Conservation (phyloP, 1,140 invertebrate genomes). For the Agrilus planipennis region DNA sequence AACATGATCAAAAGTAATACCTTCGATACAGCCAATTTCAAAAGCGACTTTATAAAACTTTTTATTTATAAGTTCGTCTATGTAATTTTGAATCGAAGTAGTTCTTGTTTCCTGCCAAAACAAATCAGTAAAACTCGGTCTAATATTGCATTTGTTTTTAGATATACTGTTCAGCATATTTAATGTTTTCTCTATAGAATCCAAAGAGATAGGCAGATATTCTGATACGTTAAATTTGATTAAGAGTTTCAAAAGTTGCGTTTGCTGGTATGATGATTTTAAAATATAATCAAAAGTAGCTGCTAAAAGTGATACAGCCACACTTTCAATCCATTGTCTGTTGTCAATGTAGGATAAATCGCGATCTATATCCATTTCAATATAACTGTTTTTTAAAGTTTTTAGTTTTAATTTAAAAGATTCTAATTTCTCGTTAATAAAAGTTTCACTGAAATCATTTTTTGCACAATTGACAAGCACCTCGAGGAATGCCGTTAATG, state of each 20-base stretch:
- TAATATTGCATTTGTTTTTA: slow-evolving; percentile 28
- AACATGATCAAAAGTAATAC: slow-evolving; percentile 38
- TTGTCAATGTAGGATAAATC: slow-evolving; percentile 27
- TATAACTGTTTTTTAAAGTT: slow-evolving; percentile 17
- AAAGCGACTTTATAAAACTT: slow-evolving; percentile 43
- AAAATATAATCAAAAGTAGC: slow-evolving; percentile 40
- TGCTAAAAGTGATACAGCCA: slow-evolving; percentile 40
- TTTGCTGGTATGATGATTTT: slow-evolving; percentile 42
- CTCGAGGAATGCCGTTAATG: slow-evolving; percentile 40
- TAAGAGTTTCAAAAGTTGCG: slow-evolving; percentile 41
- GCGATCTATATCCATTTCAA: slow-evolving; percentile 23
- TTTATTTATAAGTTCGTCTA: slow-evolving; percentile 37
- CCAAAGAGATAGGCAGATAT: slow-evolving; percentile 39
- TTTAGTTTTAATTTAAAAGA: slow-evolving; percentile 19
- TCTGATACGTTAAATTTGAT: slow-evolving; percentile 38
- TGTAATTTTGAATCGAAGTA: slow-evolving; percentile 39
- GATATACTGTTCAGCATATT: slow-evolving; percentile 40
- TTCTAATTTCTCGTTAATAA: slow-evolving; percentile 25
- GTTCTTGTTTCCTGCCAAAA: slow-evolving; percentile 27
- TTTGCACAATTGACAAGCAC: slow-evolving; percentile 33
- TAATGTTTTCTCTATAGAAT: slow-evolving; percentile 39
- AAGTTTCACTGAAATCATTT: slow-evolving; percentile 22
- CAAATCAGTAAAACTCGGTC: slow-evolving; percentile 29
- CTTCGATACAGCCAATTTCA: slow-evolving; percentile 40
- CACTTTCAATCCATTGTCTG: slow-evolving; percentile 42